Conservation (phyloP, 1,140 invertebrate species). For the Drosophila parabipectinata region DNA sequence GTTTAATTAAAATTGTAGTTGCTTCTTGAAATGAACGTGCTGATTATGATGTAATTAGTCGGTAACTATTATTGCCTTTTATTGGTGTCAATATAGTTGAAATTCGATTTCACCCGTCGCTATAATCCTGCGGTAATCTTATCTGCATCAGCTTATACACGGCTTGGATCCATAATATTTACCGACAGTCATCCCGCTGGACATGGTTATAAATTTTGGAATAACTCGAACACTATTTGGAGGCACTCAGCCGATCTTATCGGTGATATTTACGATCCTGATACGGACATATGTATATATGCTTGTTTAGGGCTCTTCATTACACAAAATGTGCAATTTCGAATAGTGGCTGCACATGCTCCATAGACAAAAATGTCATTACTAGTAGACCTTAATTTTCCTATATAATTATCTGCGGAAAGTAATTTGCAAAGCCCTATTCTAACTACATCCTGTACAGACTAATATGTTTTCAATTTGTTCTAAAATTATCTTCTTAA, state of each 20-base stretch:
- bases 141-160: conserved; percentile 23
- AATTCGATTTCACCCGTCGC: conserved; percentile 20
- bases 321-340: background rate
- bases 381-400: background rate
- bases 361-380: background rate
- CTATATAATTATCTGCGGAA: background rate
- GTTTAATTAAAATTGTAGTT: conserved; percentile 27
- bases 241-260: conserved; percentile 26
- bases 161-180: conserved; percentile 22
- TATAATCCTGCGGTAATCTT: conserved; percentile 44
- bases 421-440: background rate
- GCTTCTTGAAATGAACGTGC: background rate
- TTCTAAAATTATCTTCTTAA: background rate
- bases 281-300: conserved; percentile 1
- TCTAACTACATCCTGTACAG: too few species aligned
- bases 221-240: conserved; percentile 23
- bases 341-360: background rate
- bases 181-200: conserved; percentile 31
- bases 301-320: background rate
- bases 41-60: conserved; percentile 38
- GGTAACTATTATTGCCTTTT: conserved; percentile 20
- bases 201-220: conserved; percentile 38
- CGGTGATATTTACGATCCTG: conserved; percentile 42
- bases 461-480: background rate
- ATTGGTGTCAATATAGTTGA: conserved; percentile 4